Evolutionary conservation across 2,888 invertebrate species (phyloP).

Genomic region (Microplitis manilae): DNA sequence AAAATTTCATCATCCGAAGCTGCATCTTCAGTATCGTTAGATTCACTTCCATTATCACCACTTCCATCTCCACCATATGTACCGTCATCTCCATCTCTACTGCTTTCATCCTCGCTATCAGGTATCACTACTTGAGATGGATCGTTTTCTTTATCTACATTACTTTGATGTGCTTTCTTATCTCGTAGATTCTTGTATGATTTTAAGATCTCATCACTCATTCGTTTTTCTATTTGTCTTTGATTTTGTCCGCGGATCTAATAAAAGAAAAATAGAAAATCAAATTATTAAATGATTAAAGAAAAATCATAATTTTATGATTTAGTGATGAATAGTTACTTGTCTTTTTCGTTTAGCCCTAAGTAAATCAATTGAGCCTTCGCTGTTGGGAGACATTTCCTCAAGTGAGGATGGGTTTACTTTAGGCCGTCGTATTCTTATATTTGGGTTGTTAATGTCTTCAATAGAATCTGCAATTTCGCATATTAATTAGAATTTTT

Average conservation of each 20-base stretch:
- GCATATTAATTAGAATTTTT: neutral
- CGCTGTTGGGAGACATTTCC: neutral
- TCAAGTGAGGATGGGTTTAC: neutral
- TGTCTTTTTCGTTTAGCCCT: neutral
- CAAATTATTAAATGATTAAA: neutral
- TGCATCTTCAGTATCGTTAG: neutral
- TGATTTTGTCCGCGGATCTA: neutral
- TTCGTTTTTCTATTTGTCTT: neutral
- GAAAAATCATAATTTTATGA: neutral
- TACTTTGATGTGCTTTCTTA: too few relatives aligned
- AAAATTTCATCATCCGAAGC: neutral
- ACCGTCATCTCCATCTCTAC: neutral
- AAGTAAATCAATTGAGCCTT: neutral
- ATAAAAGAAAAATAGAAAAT: neutral
- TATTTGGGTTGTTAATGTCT: neutral
- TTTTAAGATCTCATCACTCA: neutral
- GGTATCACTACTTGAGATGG: neutral
- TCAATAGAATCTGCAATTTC: neutral
- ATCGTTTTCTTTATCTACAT: neutral
- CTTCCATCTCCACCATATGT: neutral
- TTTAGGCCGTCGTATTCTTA: neutral
- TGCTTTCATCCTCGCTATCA: neutral
- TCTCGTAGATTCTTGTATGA: neutral
- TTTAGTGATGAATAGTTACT: neutral
- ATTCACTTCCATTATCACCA: neutral